Evolutionary conservation across 2,113 vertebrate genomes (phyloP), one percentile per base, ranked within the genome.

Genomic region (Etia nguti): DNA sequence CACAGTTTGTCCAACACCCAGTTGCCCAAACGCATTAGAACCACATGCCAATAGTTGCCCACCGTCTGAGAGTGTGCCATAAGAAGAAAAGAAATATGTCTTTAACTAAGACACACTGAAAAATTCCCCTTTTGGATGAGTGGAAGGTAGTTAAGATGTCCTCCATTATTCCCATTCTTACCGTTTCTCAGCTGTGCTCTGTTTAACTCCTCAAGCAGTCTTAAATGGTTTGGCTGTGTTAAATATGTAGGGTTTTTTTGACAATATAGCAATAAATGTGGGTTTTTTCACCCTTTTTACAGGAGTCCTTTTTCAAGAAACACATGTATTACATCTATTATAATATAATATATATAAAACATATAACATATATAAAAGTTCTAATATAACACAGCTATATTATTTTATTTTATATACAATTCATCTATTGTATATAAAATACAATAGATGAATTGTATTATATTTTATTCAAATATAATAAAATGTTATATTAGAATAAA

Each of bases 21-120:
- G 90, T 31, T 99, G 98, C 83, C 98, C 97, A 82, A 98, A 99
- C 41, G 94, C 93, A 86, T 99, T 99, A 79, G 98, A 99, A 52
- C 98, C 98, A 93, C 97, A 99, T 5, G 97, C 96, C 20, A 98
- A 88, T 62, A 98, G 91, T 6, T 96, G 92, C 41, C 97, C 97
- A 86, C 79, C 90, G 89, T 94, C 98, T 98, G 94, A 75, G 11
- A 94, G 92, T 36, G 38, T 46, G 26, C 80, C n/a, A 95, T 38
- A 84, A 80, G 90, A 81, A 54, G 20, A 62, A 87, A 62, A 36
- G 4, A 88, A 52, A 10, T 20, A 7, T 31, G 20, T 36, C 34
- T 38, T 12, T 31, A 11, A 68, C 48, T 62, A 18, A 31, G 46
- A 43, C 2, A 10, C 20, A 55, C 1, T 8, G 5, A 77, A 52